These are phyloP conservation scores for Sorex maritimensis DNA, from an alignment of 2,797 vertebrate species.

Conservation along the genomic window DNA sequence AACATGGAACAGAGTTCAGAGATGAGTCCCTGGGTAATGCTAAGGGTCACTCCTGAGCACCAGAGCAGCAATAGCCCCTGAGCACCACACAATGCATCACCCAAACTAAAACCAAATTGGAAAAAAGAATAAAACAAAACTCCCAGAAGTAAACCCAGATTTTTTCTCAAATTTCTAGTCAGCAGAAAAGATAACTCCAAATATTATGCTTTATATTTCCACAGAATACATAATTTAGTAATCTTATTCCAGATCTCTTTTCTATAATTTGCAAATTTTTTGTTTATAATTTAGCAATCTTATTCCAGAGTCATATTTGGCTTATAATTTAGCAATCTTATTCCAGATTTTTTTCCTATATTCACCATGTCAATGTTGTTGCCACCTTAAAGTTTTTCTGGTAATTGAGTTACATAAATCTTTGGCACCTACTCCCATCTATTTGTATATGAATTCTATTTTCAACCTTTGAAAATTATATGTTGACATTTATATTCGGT, in stretches of 20 bases:
- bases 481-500: slow-evolving; percentile 56
- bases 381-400: slow-evolving; percentile 14
- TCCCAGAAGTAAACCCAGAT: no score
- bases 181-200: slow-evolving; percentile 34
- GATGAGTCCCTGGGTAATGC: neutral
- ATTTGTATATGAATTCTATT: slow-evolving; percentile 42
- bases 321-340: slow-evolving; percentile 30
- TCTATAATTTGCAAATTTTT: neutral
- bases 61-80: no score
- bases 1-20: neutral
- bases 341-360: neutral
- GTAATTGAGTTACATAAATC: slow-evolving; percentile 26
- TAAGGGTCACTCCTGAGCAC: no score
- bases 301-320: no score
- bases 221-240: neutral
- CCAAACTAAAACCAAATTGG: no score
- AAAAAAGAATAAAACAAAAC: no score
- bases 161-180: slow-evolving; percentile 23
- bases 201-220: neutral
- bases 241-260: neutral
- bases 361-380: slow-evolving; percentile 11
- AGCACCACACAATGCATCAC: no score
- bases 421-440: slow-evolving; percentile 18
- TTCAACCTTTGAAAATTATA: slow-evolving; percentile 57
- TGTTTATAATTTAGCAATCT: no score